Evolutionary conservation across 1,140 invertebrate genomes (phyloP), one percentile per base, ranked within the genome.

Genomic region (Drosophila azteca): DNA sequence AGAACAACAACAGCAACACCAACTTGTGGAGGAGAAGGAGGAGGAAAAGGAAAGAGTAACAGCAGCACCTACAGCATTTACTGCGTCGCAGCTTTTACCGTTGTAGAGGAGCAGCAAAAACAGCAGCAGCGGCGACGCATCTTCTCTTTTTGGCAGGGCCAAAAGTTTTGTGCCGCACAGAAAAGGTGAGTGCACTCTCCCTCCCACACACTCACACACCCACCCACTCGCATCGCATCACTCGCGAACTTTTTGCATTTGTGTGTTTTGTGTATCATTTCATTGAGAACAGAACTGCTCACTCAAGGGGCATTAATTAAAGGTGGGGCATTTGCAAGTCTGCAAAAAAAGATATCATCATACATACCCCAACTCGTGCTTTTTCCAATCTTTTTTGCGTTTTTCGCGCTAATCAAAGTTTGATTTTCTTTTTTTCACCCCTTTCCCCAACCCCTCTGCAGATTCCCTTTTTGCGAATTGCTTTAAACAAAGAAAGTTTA

Each of bases 11-110:
- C 44, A 60, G 54, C 44, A 69, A 31, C 48, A 58, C 5, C 7
- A 52, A 50, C 17, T 20, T 20, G 17, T 20, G 17, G 17, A 20
- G 17, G 17, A 20, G 17, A 20, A 24, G 22, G 22, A 41, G 20
- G 29, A 61, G 20, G 7, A 46, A 26, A 22, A 63, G 31, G 35
- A 39, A 39, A 39, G 29, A 31, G 29, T 7, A 2, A 31, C 29
- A 31, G 35, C 35, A 39, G 57, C 60, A 67, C 54, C 22, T 60
- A 44, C 65, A 44, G 52, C 39, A 60, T 83, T 70, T 81, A 85
- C 82, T 85, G 83, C 82, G 82, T 55, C 82, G 82, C 82, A 85
- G 66, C 68, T 64, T 78, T 85, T 81, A 76, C 78, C 82, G 77
- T 87, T 81, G 62, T 59, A 85, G 69, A 50, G 46, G 52, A 43